Evolutionary conservation across 2,888 invertebrate genomes (phyloP), one percentile per base, ranked within the genome.

Genomic region (Psylliodes chrysocephalus): DNA sequence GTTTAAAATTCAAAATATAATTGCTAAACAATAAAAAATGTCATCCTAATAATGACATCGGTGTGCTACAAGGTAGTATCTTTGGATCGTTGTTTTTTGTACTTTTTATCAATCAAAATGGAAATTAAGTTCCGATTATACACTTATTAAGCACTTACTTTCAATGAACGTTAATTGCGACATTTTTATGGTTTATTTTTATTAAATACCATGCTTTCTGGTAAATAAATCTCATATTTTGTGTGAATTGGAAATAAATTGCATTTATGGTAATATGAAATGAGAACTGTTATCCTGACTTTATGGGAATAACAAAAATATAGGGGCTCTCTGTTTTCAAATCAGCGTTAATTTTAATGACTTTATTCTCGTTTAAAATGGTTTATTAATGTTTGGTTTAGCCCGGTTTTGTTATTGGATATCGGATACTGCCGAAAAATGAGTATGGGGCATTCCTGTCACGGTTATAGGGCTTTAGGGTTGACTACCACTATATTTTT

Each of bases 311-410:
- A 17, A 25, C 22, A 12, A 19, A 22, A 12, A 47, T 42, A 64
- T 64, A 55, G 38, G 64, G 64, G 64, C 40, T 38, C 40, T 47
- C 44, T 64, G 64, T 64, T 64, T 55, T 6, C 35, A 52, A 64
- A 64, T 64, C 55, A 55, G 51, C 55, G 33, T 64, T 61, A 61
- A 55, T 49, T 49, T 55, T 55, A 61, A 61, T 61, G 54, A 61
- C 61, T 61, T 54, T 44, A 61, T 55, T 61, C 49, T 47, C 47
- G 33, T n/a, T 49, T 35, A 49, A 38, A 30, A 47, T 57, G 38
- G 35, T 57, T 47, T 51, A 51, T 59, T 47, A 28, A n/a, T n/a
- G n/a, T n/a, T n/a, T n/a, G n/a, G n/a, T n/a, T n/a, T n/a, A n/a
- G n/a, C n/a, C 25, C 25, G 7, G 25, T 5, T 25, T 7, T 3